phyloP scores from a whole-genome alignment of 2,797 vertebrate genomes.

The Sebastiscus albofasciatus region DNA sequence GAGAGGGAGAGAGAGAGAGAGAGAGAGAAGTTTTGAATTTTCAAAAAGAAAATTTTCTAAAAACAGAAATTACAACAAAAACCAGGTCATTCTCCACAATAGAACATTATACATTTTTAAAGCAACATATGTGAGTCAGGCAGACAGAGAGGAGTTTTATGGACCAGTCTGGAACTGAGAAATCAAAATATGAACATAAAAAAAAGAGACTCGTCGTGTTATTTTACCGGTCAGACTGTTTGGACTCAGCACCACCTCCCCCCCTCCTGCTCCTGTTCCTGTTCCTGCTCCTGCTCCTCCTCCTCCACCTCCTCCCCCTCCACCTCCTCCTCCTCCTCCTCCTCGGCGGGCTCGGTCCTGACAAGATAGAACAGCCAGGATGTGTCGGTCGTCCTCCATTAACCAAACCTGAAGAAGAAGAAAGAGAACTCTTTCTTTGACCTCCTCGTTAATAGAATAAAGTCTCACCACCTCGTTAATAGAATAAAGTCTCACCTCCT shows the following conservation, averaged over 20 bases:
- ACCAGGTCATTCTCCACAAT: too few species aligned
- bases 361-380: constrained; percentile 83
- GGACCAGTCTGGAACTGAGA: too few species aligned
- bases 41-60: too few species aligned
- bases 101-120: too few species aligned
- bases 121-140: background rate
- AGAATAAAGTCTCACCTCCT: background rate
- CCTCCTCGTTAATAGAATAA: background rate
- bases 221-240: constrained; percentile 75
- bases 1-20: too few species aligned
- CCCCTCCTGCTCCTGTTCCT: constrained; percentile 30
- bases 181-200: background rate
- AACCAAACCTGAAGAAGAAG: constrained; percentile 75
- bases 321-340: constrained; percentile 54
- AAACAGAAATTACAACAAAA: too few species aligned
- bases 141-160: background rate
- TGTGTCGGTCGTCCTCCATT: constrained; percentile 87
- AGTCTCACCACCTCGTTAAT: background rate
- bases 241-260: constrained; percentile 88
- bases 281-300: background rate
- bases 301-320: constrained; percentile 67
- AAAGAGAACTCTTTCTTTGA: background rate
- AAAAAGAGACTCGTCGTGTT: background rate
- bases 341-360: constrained; percentile 72
- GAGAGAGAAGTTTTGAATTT: too few species aligned